Base-by-base conservation (phyloP, 2,113 vertebrate genomes). In the Chlorocebus sabaeus region DNA sequence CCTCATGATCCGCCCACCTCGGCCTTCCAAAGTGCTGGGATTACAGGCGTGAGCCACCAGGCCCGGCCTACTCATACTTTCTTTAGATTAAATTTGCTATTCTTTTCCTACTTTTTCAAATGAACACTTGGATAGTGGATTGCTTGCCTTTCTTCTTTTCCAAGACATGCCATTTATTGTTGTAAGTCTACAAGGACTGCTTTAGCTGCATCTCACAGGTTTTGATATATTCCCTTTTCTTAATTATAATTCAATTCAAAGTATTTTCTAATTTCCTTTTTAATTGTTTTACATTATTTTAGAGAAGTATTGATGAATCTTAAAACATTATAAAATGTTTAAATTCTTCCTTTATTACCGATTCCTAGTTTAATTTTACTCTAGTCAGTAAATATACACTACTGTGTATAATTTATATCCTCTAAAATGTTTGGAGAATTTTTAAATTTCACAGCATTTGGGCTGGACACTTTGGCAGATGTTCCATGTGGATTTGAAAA, bases 321-420 rank as follows among this genome's bases (percentile, higher is more conserved):
- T 32, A 30, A 79, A 96, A 38, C 14, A 73, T 38, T 38, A 61
- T 11, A 45, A 14, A 90, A 64, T 84, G 27, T 84, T 86, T 92
- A 61, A 55, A 73, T 89, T 95, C n/a, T 82, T 38, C 70, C 84
- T 67, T 79, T 27, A 38, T 80, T 84, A 73, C 61, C 73, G n/a
- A 92, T 80, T 25, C 83, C 12, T 83, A 88, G 48, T 55, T 89
- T 84, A 67, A 38, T 61, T 93, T 98, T 93, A 80, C 23, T 68
- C 30, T 4, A 27, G 20, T 61, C 6, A 48, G 3, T 79, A 93
- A 76, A 73, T 38, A 72, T 72, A 94, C 38, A 43, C 45, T 88
- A 93, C 35, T 50, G 35, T 67, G 8, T 52, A 89, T 32, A 80
- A 95, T 86, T 78, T 67, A 52, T 90, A 73, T 73, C 32, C 64